Percentiles rank a stretch among this genome's conserved stretches.
phyloP scores from a whole-genome alignment of 2,888 invertebrate species.

The Limenitis camilla region DNA sequence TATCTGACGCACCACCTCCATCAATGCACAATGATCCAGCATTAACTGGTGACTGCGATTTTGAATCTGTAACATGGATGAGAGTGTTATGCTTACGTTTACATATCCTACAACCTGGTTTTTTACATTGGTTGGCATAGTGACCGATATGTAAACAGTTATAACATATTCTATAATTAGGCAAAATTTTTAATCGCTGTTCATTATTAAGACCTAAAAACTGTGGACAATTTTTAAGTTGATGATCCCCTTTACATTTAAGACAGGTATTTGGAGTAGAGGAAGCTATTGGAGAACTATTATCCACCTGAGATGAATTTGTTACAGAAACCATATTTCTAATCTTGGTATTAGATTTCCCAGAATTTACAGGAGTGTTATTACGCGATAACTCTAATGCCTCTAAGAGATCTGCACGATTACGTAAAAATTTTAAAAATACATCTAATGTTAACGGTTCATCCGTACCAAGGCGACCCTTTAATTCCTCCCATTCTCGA shows the following conservation, averaged over 20 bases:
- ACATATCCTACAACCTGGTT: constrained; percentile 10
- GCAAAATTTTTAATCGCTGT: background rate
- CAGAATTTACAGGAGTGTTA: background rate
- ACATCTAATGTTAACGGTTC: too few relatives aligned
- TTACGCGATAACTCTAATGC: background rate
- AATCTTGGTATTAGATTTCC: background rate
- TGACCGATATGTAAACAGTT: background rate
- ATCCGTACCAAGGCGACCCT: too few relatives aligned
- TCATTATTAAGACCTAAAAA: background rate
- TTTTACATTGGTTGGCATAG: constrained; percentile 9
- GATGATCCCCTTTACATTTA: too few relatives aligned
- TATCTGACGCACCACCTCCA: background rate
- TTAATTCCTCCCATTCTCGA: too few relatives aligned
- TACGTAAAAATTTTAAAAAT: too few relatives aligned
- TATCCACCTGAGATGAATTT: background rate
- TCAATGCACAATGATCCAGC: background rate
- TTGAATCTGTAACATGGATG: constrained; percentile 6
- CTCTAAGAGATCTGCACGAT: too few relatives aligned
- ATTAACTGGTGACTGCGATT: background rate
- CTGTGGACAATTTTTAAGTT: too few relatives aligned
- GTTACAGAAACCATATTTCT: background rate
- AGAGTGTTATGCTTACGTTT: constrained; percentile 15
- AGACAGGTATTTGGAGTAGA: too few relatives aligned
- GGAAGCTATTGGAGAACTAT: background rate
- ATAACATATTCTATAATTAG: background rate